A percentile compares a stretch with the other conserved stretches of the same genome.
phyloP scores from a whole-genome alignment of 2,113 vertebrate genomes.

The Cyprinodon tularosa region DNA sequence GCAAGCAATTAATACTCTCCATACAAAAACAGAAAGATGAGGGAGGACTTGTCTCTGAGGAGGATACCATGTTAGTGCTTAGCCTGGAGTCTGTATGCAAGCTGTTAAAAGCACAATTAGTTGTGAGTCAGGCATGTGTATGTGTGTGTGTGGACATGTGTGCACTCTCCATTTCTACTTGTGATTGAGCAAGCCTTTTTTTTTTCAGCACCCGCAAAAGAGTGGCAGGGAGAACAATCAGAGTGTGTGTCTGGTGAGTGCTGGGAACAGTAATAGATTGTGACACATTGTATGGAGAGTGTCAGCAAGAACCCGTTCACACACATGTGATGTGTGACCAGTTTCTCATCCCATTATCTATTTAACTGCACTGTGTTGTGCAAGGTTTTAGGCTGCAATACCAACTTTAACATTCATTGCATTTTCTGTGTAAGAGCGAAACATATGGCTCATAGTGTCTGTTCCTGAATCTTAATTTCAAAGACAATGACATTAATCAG shows the following conservation, averaged over 20 bases:
- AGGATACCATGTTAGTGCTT: conserved; percentile 7
- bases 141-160: neutral
- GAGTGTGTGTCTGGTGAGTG: conserved; percentile 8
- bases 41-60: conserved; percentile 15
- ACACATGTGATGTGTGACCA: conserved; percentile 61
- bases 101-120: conserved; percentile 8
- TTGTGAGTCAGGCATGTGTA: neutral
- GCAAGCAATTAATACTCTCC: conserved; percentile 53
- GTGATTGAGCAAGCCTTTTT: neutral
- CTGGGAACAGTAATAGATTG: conserved; percentile 49
- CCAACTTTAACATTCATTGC: conserved; percentile 36
- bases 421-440: conserved; percentile 29
- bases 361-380: conserved; percentile 17
- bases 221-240: conserved; percentile 29
- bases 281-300: conserved; percentile 44
- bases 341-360: conserved; percentile 54
- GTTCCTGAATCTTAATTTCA: neutral
- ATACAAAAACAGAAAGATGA: conserved; percentile 40
- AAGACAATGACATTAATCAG: conserved; percentile 30
- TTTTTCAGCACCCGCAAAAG: conserved; percentile 19
- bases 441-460: conserved; percentile 36
- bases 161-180: conserved; percentile 6
- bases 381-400: conserved; percentile 46
- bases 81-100: conserved; percentile 3
- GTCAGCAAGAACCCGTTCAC: conserved; percentile 34